Evolutionary conservation across 2,113 vertebrate species (phyloP).

Genomic region (Hemiscyllium ocellatum): DNA sequence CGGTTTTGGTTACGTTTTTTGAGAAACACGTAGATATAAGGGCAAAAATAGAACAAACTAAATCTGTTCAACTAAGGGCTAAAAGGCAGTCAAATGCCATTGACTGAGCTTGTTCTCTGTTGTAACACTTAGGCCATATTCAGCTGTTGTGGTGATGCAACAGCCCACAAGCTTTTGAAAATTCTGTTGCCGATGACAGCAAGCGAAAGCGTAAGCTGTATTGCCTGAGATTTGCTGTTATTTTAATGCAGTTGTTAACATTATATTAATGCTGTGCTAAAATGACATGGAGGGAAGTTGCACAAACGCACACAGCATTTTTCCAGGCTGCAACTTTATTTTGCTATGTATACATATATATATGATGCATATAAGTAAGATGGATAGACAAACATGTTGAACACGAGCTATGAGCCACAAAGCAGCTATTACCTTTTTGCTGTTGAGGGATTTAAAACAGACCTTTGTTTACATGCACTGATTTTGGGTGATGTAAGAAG

Average conservation of each 20-base stretch:
- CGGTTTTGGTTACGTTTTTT: constrained; percentile 79
- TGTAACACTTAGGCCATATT: background rate
- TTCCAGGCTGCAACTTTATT: background rate
- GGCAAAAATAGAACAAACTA: constrained; percentile 65
- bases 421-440: background rate
- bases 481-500: background rate
- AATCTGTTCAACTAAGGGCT: constrained; percentile 68
- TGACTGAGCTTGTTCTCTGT: background rate
- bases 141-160: background rate
- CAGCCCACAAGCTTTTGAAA: background rate
- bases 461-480: background rate
- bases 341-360: background rate
- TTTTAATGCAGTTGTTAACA: background rate
- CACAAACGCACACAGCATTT: background rate
- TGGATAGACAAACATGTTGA: background rate
- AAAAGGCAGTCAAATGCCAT: constrained; percentile 45
- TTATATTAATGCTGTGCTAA: background rate
- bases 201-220: background rate
- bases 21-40: constrained; percentile 73
- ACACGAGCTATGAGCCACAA: background rate
- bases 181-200: background rate
- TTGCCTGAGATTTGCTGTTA: background rate
- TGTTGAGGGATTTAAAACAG: background rate
- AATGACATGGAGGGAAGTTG: background rate
- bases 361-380: background rate